Evolutionary conservation across 2,113 vertebrate species (phyloP).

Genomic region (Zeus faber): DNA sequence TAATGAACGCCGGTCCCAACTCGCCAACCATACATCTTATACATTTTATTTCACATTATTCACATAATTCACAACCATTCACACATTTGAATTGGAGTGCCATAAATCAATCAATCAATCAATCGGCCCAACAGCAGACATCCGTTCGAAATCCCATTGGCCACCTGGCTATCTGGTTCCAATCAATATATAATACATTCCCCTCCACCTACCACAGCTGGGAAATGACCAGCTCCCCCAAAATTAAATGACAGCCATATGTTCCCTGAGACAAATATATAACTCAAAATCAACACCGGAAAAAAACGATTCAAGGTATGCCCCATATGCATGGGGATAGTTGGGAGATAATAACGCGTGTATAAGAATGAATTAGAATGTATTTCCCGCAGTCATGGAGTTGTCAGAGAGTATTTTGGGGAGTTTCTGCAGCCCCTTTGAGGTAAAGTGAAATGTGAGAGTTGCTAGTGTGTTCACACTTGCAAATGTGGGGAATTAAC

Average conservation of each 20-base stretch:
- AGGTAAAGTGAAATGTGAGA: constrained; percentile 34
- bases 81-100: constrained; percentile 47
- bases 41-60: no score
- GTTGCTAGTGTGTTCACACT: constrained; percentile 55
- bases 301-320: no score
- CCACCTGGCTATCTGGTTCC: constrained; percentile 58
- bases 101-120: constrained; percentile 35
- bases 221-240: constrained; percentile 39
- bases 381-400: no score
- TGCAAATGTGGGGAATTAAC: constrained; percentile 66
- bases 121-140: constrained; percentile 42
- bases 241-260: constrained; percentile 59
- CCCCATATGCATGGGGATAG: no score
- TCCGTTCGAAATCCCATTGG: constrained; percentile 41
- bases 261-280: no score
- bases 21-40: constrained; percentile 16
- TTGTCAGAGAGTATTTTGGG: no score
- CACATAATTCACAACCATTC: no score
- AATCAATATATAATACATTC: constrained; percentile 72
- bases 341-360: no score
- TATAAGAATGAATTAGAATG: no score
- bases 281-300: no score
- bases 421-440: no score
- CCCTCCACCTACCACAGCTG: constrained; percentile 54
- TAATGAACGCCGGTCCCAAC: constrained; percentile 30